Conservation (phyloP, 2,797 vertebrate genomes). For the Halcyon smyrnensis region DNA sequence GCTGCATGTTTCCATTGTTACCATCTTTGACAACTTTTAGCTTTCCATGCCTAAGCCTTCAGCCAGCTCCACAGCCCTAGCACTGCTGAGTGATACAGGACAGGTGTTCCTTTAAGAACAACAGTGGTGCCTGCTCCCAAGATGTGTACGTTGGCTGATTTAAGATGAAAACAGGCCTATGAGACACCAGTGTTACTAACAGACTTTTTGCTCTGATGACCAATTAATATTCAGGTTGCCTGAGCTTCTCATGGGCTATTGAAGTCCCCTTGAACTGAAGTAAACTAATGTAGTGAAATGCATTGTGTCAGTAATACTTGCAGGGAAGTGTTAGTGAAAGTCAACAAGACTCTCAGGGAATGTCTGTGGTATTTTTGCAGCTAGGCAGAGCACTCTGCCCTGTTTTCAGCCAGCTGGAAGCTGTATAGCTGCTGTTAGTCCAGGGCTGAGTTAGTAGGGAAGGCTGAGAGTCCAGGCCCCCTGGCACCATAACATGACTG, state of each 20-base stretch:
- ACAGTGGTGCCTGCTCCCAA: not conserved
- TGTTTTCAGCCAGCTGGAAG: not conserved
- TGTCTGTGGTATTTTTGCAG: not conserved
- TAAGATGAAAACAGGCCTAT: not conserved
- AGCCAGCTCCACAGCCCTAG: not conserved
- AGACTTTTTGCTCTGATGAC: not conserved
- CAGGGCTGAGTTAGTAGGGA: not conserved
- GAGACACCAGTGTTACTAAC: not conserved
- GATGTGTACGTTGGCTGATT: not conserved
- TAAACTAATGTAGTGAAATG: not conserved
- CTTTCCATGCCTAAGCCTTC: not conserved
- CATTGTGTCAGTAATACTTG: not conserved
- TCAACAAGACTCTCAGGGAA: not conserved
- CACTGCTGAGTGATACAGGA: not conserved
- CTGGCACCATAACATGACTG: not conserved
- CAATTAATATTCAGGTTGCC: not conserved
- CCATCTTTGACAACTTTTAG: not conserved
- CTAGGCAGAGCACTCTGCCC: not conserved
- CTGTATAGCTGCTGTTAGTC: not conserved
- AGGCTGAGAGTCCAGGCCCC: not conserved
- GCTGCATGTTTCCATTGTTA: not conserved
- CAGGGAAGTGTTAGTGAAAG: no score
- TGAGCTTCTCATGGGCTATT: not conserved
- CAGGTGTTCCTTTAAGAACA: not conserved
- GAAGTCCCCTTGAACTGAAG: not conserved